These are phyloP conservation scores for Rhimphoctona megacephalus DNA, from an alignment of 2,888 invertebrate genomes.

Conservation along the genomic window DNA sequence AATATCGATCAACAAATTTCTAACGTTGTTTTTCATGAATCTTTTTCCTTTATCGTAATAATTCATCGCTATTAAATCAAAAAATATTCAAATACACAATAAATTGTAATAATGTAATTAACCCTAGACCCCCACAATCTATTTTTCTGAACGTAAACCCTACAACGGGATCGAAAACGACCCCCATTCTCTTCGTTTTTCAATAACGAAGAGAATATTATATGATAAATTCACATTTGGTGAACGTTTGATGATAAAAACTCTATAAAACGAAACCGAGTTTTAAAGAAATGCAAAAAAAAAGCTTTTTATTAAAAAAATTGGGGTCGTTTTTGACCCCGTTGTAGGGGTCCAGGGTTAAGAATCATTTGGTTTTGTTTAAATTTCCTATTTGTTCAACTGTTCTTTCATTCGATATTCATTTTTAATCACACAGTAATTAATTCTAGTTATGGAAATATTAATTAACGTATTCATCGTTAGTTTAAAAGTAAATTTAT, in stretches of 20 bases:
- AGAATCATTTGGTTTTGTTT: background rate
- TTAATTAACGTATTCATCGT: background rate
- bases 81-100: background rate
- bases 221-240: too few relatives aligned
- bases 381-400: background rate
- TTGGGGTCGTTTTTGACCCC: too few relatives aligned
- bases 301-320: too few relatives aligned
- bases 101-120: background rate
- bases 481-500: background rate
- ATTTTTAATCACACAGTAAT: background rate
- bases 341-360: background rate
- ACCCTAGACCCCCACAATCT: too few relatives aligned
- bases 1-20: background rate
- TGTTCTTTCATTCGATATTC: background rate
- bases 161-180: too few relatives aligned
- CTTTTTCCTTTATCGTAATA: background rate
- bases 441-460: background rate
- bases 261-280: too few relatives aligned
- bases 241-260: too few relatives aligned
- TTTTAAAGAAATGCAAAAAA: too few relatives aligned
- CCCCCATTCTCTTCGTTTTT: too few relatives aligned
- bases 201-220: too few relatives aligned
- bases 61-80: background rate
- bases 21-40: background rate
- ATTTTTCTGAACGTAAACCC: too few relatives aligned